A percentile compares a stretch with the other conserved stretches of the same genome.
These are phyloP conservation scores for Salvelinus namaycush DNA, from an alignment of 2,113 vertebrate genomes.

Conservation along the genomic window DNA sequence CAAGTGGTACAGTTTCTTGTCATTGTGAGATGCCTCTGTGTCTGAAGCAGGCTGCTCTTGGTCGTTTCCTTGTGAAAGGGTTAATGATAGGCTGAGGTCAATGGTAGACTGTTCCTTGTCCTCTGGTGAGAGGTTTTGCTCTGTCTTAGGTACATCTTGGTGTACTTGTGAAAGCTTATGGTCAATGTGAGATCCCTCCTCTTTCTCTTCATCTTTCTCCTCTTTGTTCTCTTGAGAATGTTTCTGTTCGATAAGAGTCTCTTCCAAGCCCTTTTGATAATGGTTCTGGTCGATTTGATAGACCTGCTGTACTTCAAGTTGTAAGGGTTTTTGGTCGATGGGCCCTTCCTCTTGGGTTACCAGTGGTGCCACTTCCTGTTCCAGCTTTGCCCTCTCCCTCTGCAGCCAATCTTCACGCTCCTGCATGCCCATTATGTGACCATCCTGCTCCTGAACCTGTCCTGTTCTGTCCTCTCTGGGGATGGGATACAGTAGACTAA, in stretches of 20 bases:
- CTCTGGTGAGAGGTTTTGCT: background rate
- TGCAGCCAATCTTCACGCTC: slow-evolving; percentile 30
- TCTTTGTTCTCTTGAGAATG: background rate
- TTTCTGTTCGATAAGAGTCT: background rate
- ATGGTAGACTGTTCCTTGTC: background rate
- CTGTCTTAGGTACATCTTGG: background rate
- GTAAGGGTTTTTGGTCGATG: background rate
- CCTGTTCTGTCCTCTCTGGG: slow-evolving; percentile 51
- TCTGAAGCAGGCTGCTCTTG: background rate
- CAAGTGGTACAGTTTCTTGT: background rate
- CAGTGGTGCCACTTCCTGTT: slow-evolving; percentile 29
- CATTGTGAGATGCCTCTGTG: background rate
- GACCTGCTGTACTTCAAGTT: background rate
- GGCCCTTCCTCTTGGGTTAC: background rate
- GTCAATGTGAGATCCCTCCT: background rate
- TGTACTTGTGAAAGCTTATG: background rate
- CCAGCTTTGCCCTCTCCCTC: slow-evolving; percentile 33
- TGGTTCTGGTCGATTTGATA: slow-evolving; percentile 7
- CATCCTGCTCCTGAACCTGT: slow-evolving; percentile 39
- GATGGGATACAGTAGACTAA: slow-evolving; percentile 54
- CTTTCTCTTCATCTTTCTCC: background rate
- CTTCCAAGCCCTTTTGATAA: background rate
- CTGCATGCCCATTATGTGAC: slow-evolving; percentile 21
- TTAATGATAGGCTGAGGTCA: background rate
- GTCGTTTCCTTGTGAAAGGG: background rate